A percentile compares a stretch with the other conserved stretches of the same genome.
Evolutionary conservation across 2,888 invertebrate species (phyloP).

Genomic region (Anodontia alba): DNA sequence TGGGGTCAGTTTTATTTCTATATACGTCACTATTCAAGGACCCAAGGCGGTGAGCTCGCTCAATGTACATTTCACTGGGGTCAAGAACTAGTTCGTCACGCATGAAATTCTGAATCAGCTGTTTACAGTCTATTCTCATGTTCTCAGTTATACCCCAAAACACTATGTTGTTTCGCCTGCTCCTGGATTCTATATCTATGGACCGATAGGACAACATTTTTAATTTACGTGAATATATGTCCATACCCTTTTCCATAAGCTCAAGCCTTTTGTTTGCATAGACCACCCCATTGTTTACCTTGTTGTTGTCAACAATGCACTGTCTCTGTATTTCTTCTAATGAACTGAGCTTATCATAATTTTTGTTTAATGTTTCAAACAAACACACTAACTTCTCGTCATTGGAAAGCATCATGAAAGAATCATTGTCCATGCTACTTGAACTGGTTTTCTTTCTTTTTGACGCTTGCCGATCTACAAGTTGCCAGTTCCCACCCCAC

Average conservation of each 20-base stretch:
- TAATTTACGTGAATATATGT: not conserved
- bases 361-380: not conserved
- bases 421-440: not conserved
- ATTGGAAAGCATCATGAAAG: not conserved
- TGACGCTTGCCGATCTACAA: not conserved
- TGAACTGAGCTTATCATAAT: not conserved
- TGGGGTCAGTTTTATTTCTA: not conserved
- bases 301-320: not conserved
- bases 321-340: not conserved
- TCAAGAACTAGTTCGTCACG: not conserved
- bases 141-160: not conserved
- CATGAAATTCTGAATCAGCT: not conserved
- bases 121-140: not conserved
- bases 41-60: not conserved
- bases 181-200: not conserved
- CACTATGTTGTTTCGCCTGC: not conserved
- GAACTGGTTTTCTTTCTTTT: not conserved
- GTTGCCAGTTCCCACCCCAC: not conserved
- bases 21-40: not conserved
- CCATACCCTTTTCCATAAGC: not conserved
- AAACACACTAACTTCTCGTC: not conserved
- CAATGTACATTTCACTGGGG: not conserved
- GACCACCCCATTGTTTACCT: not conserved
- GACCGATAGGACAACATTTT: not conserved
- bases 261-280: not conserved